These are phyloP conservation scores for Columbina picui DNA, from an alignment of 2,113 vertebrate species.

Conservation along the genomic window DNA sequence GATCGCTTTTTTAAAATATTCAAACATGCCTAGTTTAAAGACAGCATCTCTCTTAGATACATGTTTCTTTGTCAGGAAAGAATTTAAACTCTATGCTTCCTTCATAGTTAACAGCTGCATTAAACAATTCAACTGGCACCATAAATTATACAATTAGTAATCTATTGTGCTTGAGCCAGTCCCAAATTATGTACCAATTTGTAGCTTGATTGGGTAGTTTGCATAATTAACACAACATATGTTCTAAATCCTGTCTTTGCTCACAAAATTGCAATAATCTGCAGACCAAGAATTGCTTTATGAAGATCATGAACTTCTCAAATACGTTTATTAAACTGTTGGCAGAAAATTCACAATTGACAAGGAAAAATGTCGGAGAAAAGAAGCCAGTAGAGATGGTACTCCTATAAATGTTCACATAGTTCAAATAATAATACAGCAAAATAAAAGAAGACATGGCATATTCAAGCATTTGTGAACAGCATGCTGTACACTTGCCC, in stretches of 20 bases:
- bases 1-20: neutral
- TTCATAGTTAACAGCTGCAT: neutral
- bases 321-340: neutral
- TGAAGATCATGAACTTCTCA: neutral
- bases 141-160: neutral
- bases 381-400: neutral
- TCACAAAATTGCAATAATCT: neutral
- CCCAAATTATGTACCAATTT: neutral
- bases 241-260: neutral
- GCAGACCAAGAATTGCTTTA: neutral
- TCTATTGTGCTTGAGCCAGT: neutral
- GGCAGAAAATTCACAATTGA: neutral
- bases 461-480: neutral
- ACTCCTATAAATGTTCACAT: neutral
- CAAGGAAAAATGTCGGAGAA: neutral
- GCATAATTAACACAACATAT: neutral
- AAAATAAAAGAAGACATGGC: neutral
- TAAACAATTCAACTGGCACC: neutral
- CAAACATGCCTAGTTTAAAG: neutral
- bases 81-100: neutral
- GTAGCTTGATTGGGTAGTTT: neutral
- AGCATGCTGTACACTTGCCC: accelerated
- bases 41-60: neutral
- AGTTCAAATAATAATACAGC: neutral
- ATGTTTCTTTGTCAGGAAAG: neutral